phyloP scores from a whole-genome alignment of 2,797 vertebrate species.

The Semaprochilodus insignis region DNA sequence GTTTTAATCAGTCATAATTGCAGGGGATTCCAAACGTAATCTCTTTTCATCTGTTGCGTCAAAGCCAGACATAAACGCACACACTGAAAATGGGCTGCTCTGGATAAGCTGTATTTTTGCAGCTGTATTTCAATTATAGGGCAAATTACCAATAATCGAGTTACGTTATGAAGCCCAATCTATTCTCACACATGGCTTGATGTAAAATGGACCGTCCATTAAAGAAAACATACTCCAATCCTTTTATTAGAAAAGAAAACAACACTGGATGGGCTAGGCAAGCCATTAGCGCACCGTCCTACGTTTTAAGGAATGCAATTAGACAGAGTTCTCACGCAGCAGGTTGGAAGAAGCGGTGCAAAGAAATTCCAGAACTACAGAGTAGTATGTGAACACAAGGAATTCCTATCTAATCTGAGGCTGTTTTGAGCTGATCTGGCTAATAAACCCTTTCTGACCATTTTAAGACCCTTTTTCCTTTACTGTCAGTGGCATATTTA shows the following conservation, averaged over 20 bases:
- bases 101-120: not conserved
- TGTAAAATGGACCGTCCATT: not conserved
- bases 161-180: constrained; percentile 16
- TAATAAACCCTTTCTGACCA: constrained; percentile 45
- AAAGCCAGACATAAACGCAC: not conserved
- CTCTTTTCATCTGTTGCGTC: constrained; percentile 11
- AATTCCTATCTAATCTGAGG: constrained; percentile 40
- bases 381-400: constrained; percentile 24
- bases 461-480: constrained; percentile 36
- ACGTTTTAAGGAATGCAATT: constrained; percentile 36
- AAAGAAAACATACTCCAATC: not conserved
- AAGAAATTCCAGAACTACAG: constrained; percentile 40
- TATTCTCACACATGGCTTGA: constrained; percentile 11
- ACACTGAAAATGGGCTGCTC: not conserved
- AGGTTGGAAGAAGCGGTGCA: constrained; percentile 47
- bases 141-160: constrained; percentile 21
- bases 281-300: constrained; percentile 44
- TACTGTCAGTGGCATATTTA: constrained; percentile 55
- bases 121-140: constrained; percentile 24
- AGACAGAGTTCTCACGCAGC: constrained; percentile 47
- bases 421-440: constrained; percentile 30
- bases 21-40: not conserved
- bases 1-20: constrained; percentile 1
- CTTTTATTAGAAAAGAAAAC: not conserved
- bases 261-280: constrained; percentile 9